Percentiles rank a stretch among this genome's conserved stretches.
Conservation (phyloP, 2,888 invertebrate genomes). For the Aphelenchoides bicaudatus region DNA sequence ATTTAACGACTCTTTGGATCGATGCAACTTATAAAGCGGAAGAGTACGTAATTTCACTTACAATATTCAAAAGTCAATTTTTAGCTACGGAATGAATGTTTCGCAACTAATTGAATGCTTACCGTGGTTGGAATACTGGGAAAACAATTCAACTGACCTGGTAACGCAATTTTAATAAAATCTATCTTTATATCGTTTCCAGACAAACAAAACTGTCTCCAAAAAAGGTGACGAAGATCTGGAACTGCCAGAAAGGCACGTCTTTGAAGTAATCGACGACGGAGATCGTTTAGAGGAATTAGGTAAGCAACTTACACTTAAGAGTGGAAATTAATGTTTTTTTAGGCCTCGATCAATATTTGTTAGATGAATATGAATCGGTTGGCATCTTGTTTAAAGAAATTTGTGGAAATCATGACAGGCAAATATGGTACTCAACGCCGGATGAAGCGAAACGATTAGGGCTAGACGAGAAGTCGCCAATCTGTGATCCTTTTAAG, state of each 20-base stretch:
- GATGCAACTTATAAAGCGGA: conserved; percentile 53
- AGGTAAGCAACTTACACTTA: too few relatives aligned
- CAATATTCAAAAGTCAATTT: too few relatives aligned
- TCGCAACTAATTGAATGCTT: conserved; percentile 43
- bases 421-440: conserved; percentile 48
- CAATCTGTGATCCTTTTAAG: conserved; percentile 58
- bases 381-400: conserved; percentile 51
- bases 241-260: conserved; percentile 27
- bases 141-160: conserved; percentile 1
- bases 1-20: conserved; percentile 47
- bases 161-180: not conserved
- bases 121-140: conserved; percentile 51
- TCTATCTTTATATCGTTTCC: not conserved
- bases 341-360: conserved; percentile 45
- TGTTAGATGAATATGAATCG: conserved; percentile 45
- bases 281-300: conserved; percentile 42
- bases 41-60: too few relatives aligned
- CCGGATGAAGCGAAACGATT: conserved; percentile 50
- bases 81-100: conserved; percentile 45
- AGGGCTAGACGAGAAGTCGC: conserved; percentile 48
- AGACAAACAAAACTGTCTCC: conserved; percentile 24
- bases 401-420: conserved; percentile 50
- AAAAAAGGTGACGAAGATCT: conserved; percentile 11
- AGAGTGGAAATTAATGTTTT: too few relatives aligned
- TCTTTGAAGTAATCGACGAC: conserved; percentile 41